Base-by-base conservation (phyloP, 1,140 invertebrate species). In the Pachyrhynchus sulphureomaculatus region DNA sequence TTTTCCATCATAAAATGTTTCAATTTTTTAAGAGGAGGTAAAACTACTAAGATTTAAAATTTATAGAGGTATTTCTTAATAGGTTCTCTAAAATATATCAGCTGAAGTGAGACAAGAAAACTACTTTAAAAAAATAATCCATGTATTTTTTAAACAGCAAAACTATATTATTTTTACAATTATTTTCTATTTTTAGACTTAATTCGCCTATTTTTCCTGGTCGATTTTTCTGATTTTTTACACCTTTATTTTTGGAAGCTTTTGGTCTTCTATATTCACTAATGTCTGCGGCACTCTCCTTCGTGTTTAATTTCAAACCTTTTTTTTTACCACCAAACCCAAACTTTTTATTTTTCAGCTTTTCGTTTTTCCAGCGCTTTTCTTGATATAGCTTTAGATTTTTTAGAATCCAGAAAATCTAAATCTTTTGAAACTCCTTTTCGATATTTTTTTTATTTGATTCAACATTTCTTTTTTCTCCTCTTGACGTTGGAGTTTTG, bases 251-350 rank as follows among this genome's bases (percentile, higher is more conserved):
- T 17, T 48, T 55, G 32, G 34, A 42, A 32, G 56, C 26, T 49
- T 66, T 64, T 21, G 68, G 64, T 48, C 32, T 67, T 51, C 34
- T 66, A 51, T 71, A 86, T 2, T 84, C 84, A 8, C 84, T 83
- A 56, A 88, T 82, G 70, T 87, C 83, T 15, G 81, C 82, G 0
- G 87, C 80, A 42, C 91, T 95, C 0, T 90, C 84, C 67, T 84
- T 88, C 0, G 92, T 95, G 70, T 99, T 99, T 33, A 84, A 78
- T 77, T 99, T 99, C 0, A 80, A 81, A 1, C 93, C 88, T 65
- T 89, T 89, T 79, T 99, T 99, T 71, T 96, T 95, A 2, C 96
- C 96, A 33, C 96, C 96, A 81, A 92, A 97, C 1, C 96, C 96
- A 80, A 89, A 99, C 72, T 93, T 96, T 42, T 86, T 81, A 77